Evolutionary conservation across 1,140 invertebrate genomes (phyloP), one percentile per base, ranked within the genome.

Genomic region (Ooceraea biroi): DNA sequence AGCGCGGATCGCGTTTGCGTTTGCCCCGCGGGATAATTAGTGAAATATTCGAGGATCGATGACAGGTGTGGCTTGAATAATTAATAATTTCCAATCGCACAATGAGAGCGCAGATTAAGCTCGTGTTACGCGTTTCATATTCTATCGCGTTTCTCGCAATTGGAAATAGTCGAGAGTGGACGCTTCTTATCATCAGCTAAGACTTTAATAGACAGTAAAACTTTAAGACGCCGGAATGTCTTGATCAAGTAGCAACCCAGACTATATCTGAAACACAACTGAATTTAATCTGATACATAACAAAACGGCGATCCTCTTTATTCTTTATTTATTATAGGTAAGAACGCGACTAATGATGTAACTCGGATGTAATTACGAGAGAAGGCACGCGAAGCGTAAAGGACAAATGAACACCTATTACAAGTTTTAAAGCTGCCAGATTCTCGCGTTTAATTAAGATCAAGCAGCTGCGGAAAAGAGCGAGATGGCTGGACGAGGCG

Each of bases 401-500:
- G 44, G 41, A 71, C 52, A 71, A 80, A 80, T 80, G 50, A 80
- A 80, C 71, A 80, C 57, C 50, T 71, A 71, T 80, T 71, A 71
- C 76, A 19, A 80, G 41, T 80, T 80, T 69, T 69, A 69, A 69
- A 66, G 60, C 27, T 77, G 65, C 65, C 76, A 80, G 76, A 80
- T 80, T 80, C 65, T 57, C 22, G 22, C 50, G 36, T 80, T 80
- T 80, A 80, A 80, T 80, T 80, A 80, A 80, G 76, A 80, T 71
- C 65, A 80, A 71, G 65, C 76, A 80, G 76, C 65, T 80, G 76
- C 65, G 65, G 48, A 17, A 55, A 19, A 3, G 52, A 27, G 36
- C 30, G 25, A 66, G 48, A 30, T 27, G 30, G 30, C 3, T 19
- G 27, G 50, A 50, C 36, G 74, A 55, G 46, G n/a, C 76, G 50